Percentiles rank a stretch among this genome's conserved stretches.
These are phyloP conservation scores for Archocentrus centrarchus DNA, from an alignment of 2,113 vertebrate species.

Conservation along the genomic window DNA sequence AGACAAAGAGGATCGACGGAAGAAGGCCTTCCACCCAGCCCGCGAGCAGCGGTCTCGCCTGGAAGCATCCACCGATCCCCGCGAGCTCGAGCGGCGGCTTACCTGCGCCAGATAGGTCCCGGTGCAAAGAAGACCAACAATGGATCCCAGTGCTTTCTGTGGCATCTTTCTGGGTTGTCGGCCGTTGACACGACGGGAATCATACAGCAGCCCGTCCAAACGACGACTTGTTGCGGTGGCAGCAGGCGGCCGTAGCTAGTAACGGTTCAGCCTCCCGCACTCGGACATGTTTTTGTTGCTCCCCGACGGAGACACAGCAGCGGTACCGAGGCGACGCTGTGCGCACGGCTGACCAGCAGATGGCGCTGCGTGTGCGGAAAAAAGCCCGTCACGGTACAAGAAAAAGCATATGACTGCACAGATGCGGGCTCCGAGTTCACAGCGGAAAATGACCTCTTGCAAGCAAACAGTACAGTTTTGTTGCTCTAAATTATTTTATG, in stretches of 20 bases:
- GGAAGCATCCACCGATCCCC: background rate
- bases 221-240: conserved; percentile 23
- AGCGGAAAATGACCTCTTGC: background rate
- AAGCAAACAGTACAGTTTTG: background rate
- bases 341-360: background rate
- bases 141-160: conserved; percentile 81
- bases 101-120: conserved; percentile 83
- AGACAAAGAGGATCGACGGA: conserved; percentile 72
- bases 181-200: conserved; percentile 64
- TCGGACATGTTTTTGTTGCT: conserved; percentile 75
- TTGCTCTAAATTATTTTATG: background rate
- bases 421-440: background rate
- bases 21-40: conserved; percentile 76
- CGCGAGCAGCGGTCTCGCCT: conserved; percentile 73
- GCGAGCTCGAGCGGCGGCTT: conserved; percentile 60
- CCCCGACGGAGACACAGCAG: conserved; percentile 33
- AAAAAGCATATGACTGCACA: background rate
- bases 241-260: conserved; percentile 23
- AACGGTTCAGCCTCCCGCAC: conserved; percentile 5
- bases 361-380: conserved; percentile 46
- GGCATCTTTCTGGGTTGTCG: conserved; percentile 80
- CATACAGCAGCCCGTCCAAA: conserved; percentile 69
- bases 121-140: conserved; percentile 81
- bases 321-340: conserved; percentile 16
- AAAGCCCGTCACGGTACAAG: background rate